Percentiles rank a stretch among this genome's conserved stretches.
Conservation (phyloP, 2,888 invertebrate species). For the Drosophila suboccidentalis region DNA sequence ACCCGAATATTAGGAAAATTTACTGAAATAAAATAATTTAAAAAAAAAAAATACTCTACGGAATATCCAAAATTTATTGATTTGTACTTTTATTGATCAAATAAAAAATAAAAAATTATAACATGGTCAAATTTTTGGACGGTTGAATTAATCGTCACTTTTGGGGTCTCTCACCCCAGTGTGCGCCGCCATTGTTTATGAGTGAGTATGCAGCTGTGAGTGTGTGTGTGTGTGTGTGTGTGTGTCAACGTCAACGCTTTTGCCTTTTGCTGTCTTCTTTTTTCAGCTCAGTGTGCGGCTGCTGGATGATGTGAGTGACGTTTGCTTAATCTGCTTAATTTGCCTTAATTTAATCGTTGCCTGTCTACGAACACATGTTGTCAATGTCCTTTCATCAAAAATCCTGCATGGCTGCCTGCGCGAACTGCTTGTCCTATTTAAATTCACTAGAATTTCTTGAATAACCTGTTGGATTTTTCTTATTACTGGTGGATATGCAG, state of each 20-base stretch:
- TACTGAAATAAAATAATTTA: too few relatives aligned
- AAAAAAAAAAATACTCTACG: too few relatives aligned
- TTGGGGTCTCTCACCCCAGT: too few relatives aligned
- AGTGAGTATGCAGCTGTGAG: slow-evolving; percentile 14
- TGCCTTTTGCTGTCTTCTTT: slow-evolving; percentile 58
- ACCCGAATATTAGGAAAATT: too few relatives aligned
- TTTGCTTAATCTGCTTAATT: slow-evolving; percentile 74
- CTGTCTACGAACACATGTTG: slow-evolving; percentile 39
- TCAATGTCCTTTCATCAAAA: slow-evolving; percentile 44
- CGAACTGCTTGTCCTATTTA: not conserved
- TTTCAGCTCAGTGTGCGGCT: slow-evolving; percentile 45
- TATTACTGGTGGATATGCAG: too few relatives aligned
- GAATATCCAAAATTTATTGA: too few relatives aligned
- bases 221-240: slow-evolving; percentile 17
- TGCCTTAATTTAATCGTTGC: slow-evolving; percentile 72
- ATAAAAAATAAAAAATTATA: too few relatives aligned
- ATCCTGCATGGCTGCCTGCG: slow-evolving; percentile 2
- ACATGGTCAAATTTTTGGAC: too few relatives aligned
- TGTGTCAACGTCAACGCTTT: slow-evolving; percentile 63
- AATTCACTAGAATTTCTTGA: slow-evolving; percentile 10
- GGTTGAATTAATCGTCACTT: too few relatives aligned
- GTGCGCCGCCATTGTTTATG: slow-evolving; percentile 64
- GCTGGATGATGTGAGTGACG: slow-evolving; percentile 62
- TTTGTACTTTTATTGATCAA: too few relatives aligned
- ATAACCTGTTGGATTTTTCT: slow-evolving; percentile 71